A percentile compares a stretch with the other conserved stretches of the same genome.
These are phyloP conservation scores for Theristicus caerulescens DNA, from an alignment of 2,113 vertebrate genomes.

Conservation along the genomic window DNA sequence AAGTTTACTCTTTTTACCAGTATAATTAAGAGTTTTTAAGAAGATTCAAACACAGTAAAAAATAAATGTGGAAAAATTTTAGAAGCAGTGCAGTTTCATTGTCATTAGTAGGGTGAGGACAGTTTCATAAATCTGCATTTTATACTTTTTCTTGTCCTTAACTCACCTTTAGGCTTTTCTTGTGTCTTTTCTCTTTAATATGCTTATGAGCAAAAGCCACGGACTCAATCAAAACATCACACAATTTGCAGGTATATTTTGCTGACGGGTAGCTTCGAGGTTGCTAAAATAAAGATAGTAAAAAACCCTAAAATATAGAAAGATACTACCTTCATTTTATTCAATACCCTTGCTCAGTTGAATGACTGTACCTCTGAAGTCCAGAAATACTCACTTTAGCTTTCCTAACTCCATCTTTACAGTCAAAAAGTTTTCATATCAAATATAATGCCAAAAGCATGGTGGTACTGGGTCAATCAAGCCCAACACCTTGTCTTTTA, in stretches of 20 bases:
- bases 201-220: constrained; percentile 86
- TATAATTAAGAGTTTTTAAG: not conserved
- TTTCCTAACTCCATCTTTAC: not conserved
- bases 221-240: constrained; percentile 86
- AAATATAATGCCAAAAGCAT: not conserved
- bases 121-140: not conserved
- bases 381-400: not conserved
- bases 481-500: not conserved
- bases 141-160: not conserved
- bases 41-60: not conserved
- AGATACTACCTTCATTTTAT: not conserved
- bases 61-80: not conserved
- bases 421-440: not conserved
- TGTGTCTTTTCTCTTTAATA: constrained; percentile 91
- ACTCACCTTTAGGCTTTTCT: constrained; percentile 85
- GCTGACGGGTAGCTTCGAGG: constrained; percentile 81
- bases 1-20: not conserved
- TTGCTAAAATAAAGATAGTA: constrained; percentile 74
- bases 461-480: not conserved
- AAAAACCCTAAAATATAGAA: not conserved
- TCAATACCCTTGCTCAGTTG: not conserved
- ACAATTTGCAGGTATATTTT: constrained; percentile 84
- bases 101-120: not conserved
- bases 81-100: not conserved
- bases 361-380: not conserved